phyloP scores from a whole-genome alignment of 2,113 vertebrate species.

The Erythrocebus patas region DNA sequence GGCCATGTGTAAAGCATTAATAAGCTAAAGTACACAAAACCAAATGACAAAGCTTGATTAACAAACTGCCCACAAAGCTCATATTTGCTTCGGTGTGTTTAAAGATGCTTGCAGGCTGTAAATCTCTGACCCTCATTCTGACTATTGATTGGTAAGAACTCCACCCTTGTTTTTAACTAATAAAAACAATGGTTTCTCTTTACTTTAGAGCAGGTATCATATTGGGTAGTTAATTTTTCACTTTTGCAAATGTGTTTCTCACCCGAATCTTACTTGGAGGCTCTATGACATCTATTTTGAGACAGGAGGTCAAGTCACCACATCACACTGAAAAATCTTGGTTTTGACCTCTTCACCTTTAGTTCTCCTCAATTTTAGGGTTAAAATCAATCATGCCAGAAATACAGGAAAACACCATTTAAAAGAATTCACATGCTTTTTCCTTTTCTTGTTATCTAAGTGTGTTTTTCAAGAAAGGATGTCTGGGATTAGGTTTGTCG shows the following conservation, averaged over 20 bases:
- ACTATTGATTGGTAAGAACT: slow-evolving; percentile 70
- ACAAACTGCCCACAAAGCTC: slow-evolving; percentile 47
- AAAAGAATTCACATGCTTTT: background rate
- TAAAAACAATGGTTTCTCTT: slow-evolving; percentile 76
- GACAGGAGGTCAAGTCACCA: background rate
- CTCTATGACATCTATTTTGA: background rate
- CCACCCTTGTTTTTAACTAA: slow-evolving; percentile 69
- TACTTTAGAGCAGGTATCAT: slow-evolving; percentile 73
- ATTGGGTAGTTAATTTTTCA: slow-evolving; percentile 76
- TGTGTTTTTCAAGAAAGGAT: background rate
- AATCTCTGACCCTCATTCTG: slow-evolving; percentile 67
- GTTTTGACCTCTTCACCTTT: slow-evolving; percentile 38
- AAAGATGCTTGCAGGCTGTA: slow-evolving; percentile 74
- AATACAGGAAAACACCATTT: background rate
- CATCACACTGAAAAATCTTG: background rate
- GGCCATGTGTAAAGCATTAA: slow-evolving; percentile 44
- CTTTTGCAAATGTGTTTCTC: slow-evolving; percentile 50
- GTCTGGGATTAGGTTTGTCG: background rate
- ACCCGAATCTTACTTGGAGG: slow-evolving; percentile 2
- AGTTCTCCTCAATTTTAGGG: background rate
- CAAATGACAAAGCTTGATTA: slow-evolving; percentile 71
- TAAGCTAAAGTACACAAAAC: slow-evolving; percentile 72
- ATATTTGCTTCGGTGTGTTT: slow-evolving; percentile 69
- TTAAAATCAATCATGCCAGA: background rate
- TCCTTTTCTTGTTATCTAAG: background rate